phyloP scores from a whole-genome alignment of 2,113 vertebrate genomes.

The Platysteira castanea region DNA sequence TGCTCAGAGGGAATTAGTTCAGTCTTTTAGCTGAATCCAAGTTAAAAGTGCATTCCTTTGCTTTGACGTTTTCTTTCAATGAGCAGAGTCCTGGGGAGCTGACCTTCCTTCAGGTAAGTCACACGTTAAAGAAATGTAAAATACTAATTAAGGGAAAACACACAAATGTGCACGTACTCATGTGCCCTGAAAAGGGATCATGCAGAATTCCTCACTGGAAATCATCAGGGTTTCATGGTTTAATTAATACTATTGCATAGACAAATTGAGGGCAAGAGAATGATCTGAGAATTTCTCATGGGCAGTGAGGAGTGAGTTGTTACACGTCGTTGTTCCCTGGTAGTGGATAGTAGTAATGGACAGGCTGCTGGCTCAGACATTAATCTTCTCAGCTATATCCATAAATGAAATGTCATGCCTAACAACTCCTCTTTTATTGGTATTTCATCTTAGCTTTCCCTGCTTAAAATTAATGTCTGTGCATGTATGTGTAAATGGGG shows the following conservation, averaged over 20 bases:
- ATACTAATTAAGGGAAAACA: not conserved
- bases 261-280: not conserved
- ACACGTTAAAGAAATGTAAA: not conserved
- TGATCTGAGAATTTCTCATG: not conserved
- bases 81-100: not conserved
- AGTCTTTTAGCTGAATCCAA: not conserved
- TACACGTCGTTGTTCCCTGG: not conserved
- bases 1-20: not conserved
- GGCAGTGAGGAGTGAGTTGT: not conserved
- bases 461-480: conserved; percentile 19
- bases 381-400: conserved; percentile 13
- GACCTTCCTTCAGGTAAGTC: not conserved
- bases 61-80: not conserved
- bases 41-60: not conserved
- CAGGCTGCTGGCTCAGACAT: conserved; percentile 5
- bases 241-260: not conserved
- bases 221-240: not conserved
- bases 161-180: rapidly evolving
- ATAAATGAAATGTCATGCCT: conserved; percentile 43
- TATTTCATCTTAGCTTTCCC: not conserved
- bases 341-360: not conserved
- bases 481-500: not conserved
- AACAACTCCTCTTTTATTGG: conserved; percentile 23
- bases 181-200: not conserved
- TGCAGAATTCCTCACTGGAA: not conserved